Conservation (phyloP, 2,888 invertebrate genomes). For the Maniola hyperantus region DNA sequence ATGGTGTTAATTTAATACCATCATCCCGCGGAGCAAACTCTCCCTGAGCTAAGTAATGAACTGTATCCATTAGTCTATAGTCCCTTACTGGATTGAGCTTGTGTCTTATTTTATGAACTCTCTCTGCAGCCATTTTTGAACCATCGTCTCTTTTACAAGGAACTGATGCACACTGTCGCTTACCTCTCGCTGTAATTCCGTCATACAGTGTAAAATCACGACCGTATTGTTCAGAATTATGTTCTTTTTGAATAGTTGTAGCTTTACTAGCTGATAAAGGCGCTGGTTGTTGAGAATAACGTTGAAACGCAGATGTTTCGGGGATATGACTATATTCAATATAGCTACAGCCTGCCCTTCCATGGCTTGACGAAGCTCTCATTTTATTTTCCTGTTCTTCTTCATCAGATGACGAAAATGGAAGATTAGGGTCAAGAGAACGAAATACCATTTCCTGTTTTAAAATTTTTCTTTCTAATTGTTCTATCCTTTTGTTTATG, state of each 20-base stretch:
- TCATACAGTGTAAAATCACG: conserved; percentile 75
- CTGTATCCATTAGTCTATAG: conserved; percentile 76
- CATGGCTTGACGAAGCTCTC: conserved; percentile 50
- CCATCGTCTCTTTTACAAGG: conserved; percentile 69
- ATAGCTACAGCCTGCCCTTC: conserved; percentile 68
- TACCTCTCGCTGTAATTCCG: conserved; percentile 71
- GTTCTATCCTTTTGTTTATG: conserved; percentile 61
- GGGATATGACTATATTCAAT: conserved; percentile 75
- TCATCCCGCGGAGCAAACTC: conserved; percentile 78
- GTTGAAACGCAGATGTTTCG: conserved; percentile 74
- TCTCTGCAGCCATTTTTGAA: conserved; percentile 69
- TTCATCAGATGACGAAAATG: conserved; percentile 67
- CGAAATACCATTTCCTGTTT: conserved; percentile 71
- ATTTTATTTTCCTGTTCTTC: conserved; percentile 49
- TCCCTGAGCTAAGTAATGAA: conserved; percentile 77
- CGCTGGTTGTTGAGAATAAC: conserved; percentile 62
- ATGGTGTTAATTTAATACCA: conserved; percentile 75
- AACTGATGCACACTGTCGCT: conserved; percentile 71
- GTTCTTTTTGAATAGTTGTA: conserved; percentile 70
- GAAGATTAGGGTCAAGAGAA: conserved; percentile 59
- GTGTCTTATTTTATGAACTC: conserved; percentile 73
- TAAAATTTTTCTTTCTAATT: conserved; percentile 65
- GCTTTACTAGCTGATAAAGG: conserved; percentile 67
- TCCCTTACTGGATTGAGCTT: conserved; percentile 76
- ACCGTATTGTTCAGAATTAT: conserved; percentile 75